A percentile compares a stretch with the other conserved stretches of the same genome.
phyloP scores from a whole-genome alignment of 2,113 vertebrate species.

The Coptodon rendalli region DNA sequence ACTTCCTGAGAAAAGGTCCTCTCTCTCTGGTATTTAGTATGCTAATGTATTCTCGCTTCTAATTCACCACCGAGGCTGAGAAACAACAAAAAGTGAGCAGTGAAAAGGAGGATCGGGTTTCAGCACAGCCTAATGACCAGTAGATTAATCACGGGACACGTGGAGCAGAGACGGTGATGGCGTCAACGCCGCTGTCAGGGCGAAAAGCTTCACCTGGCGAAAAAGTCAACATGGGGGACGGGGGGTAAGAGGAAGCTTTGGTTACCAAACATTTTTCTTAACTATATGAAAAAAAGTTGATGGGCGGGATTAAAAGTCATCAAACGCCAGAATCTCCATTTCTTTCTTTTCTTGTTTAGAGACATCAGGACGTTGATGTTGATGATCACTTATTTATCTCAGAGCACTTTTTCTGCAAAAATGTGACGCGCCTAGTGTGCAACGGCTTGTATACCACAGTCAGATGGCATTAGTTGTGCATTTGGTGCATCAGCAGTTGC shows the following conservation, averaged over 20 bases:
- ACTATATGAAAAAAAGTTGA: neutral
- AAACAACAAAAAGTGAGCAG: constrained; percentile 52
- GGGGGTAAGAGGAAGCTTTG: neutral
- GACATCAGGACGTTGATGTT: neutral
- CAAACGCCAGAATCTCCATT: neutral
- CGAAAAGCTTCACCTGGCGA: neutral
- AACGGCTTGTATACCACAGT: neutral
- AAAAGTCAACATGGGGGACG: neutral
- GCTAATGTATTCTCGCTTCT: constrained; percentile 61
- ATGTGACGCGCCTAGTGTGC: neutral
- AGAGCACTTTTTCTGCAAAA: neutral
- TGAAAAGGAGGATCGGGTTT: constrained; percentile 46
- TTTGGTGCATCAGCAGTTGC: neutral
- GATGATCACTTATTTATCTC: neutral
- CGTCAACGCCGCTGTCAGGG: neutral
- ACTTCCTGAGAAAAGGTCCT: neutral
- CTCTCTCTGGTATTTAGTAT: constrained; percentile 48
- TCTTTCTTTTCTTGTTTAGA: neutral
- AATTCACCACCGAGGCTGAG: constrained; percentile 35
- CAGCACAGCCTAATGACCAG: constrained; percentile 43
- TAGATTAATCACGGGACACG: constrained; percentile 55
- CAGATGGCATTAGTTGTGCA: neutral
- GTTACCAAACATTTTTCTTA: neutral
- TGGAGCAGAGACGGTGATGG: neutral
- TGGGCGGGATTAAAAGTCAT: neutral